Base-by-base conservation (phyloP, 2,888 invertebrate genomes). In the Ceraclea dissimilis region DNA sequence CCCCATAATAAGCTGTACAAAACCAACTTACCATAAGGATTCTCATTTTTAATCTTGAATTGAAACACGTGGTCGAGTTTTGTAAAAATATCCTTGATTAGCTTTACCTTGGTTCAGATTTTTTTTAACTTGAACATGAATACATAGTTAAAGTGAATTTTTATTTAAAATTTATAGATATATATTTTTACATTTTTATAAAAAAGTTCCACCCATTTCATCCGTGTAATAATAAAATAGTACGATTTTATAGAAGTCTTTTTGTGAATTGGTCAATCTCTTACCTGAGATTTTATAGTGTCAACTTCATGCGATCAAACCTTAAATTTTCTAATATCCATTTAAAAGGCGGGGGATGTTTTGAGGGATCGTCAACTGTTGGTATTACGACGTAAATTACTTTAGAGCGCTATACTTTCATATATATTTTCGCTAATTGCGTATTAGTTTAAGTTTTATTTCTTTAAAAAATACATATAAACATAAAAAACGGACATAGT, bases 311-410 rank as follows among this genome's bases (percentile, higher is more conserved):
- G 39, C 16, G 39, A 39, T 39, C 39, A 13, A 39, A 39, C 39
- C 39, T 39, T 39, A 39, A 46, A 46, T 46, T 53, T 53, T 53
- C 31, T 47, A 46, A 53, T 47, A 46, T 53, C 33, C 46, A 53
- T 33, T 46, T 46, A 19, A 39, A 51, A 26, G 52, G 46, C 46
- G 33, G 47, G 52, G 48, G 52, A 53, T 53, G 52, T 21, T 53
- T 53, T 33, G 19, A 53, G 52, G 11, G n/a, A 33, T 53, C 6
- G 31, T 8, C 47, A 53, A 53, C 52, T 18, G 16, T 44, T 44
- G 4, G 18, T 8, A n/a, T n/a, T n/a, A n/a, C n/a, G n/a, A n/a
- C n/a, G n/a, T n/a, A n/a, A n/a, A n/a, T n/a, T n/a, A n/a, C n/a
- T n/a, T n/a, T n/a, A n/a, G n/a, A n/a, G n/a, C n/a, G n/a, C n/a